Evolutionary conservation across 2,797 vertebrate genomes (phyloP).

Genomic region (Coendou prehensilis): DNA sequence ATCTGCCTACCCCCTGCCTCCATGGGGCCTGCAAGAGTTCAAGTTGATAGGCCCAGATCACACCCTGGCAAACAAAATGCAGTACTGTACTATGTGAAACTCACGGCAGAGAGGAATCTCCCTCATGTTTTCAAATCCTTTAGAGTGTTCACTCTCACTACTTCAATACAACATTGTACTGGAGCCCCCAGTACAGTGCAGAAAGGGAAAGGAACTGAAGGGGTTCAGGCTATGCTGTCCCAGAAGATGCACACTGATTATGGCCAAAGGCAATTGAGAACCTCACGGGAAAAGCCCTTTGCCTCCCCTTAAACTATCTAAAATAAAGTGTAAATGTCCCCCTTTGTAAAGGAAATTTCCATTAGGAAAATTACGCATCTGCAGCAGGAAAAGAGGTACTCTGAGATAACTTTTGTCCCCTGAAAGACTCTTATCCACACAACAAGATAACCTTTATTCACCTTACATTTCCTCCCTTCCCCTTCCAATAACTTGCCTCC

Average conservation of each 20-base stretch:
- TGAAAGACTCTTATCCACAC: background rate
- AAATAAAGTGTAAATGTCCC: background rate
- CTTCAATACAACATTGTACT: background rate
- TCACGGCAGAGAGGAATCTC: background rate
- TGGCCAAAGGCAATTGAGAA: background rate
- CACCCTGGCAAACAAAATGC: background rate
- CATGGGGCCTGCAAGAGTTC: background rate
- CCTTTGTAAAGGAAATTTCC: background rate
- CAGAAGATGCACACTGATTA: background rate
- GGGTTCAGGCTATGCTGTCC: background rate
- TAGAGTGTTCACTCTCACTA: background rate
- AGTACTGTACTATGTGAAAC: background rate
- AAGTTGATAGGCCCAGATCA: background rate
- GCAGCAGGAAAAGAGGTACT: background rate
- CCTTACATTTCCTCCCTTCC: background rate
- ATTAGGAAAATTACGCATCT: background rate
- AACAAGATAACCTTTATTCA: background rate
- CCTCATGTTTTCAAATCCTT: background rate
- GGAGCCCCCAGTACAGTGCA: background rate
- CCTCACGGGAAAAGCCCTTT: background rate
- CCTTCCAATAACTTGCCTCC: background rate
- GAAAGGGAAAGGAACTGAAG: background rate
- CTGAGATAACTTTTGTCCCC: background rate
- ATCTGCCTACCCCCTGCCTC: background rate
- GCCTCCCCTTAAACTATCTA: background rate